Evolutionary conservation across 2,113 vertebrate genomes (phyloP).

Genomic region (Nyctibius bracteatus): DNA sequence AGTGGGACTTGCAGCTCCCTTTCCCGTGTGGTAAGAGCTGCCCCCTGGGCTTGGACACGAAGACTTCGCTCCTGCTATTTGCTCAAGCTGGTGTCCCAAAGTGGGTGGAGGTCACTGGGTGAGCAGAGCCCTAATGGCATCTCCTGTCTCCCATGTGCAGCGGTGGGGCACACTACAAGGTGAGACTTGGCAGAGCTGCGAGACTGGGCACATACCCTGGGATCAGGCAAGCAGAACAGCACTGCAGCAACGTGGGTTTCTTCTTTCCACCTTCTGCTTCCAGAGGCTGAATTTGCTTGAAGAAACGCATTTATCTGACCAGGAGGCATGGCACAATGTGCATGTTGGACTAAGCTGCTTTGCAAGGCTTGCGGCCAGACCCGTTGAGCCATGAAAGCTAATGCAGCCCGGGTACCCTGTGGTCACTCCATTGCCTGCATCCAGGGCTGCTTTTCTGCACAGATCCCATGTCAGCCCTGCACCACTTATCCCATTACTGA

Average conservation of each 20-base stretch:
- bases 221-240: not conserved
- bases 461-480: not conserved
- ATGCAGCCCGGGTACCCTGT: not conserved
- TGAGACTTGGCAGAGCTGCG: fast-evolving
- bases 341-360: too few species aligned
- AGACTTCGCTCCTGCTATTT: not conserved
- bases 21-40: not conserved
- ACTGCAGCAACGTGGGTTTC: not conserved
- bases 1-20: not conserved
- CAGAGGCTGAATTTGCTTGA: not conserved
- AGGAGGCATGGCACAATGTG: not conserved
- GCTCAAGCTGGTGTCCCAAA: not conserved
- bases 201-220: not conserved
- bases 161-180: fast-evolving
- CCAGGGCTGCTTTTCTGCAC: not conserved
- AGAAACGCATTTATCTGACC: not conserved
- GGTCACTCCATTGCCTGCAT: not conserved
- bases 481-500: not conserved
- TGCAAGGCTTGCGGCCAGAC: not conserved
- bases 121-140: not conserved
- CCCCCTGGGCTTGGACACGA: not conserved
- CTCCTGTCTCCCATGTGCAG: not conserved
- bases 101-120: not conserved
- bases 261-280: not conserved
- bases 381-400: not conserved